These are phyloP conservation scores for Dastarcus helophoroides DNA, from an alignment of 2,888 invertebrate genomes.

Conservation along the genomic window DNA sequence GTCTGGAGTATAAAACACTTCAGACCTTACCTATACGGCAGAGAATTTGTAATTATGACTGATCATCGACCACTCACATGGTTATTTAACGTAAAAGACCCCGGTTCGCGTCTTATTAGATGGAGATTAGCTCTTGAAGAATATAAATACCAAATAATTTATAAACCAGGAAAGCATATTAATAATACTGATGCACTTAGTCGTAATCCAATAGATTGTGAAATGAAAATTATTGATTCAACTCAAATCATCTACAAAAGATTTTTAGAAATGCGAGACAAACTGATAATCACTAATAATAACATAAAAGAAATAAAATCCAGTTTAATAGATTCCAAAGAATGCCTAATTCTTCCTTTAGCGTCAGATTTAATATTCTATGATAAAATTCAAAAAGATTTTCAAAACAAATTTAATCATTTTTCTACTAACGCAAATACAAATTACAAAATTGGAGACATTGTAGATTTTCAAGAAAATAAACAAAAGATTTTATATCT, in stretches of 20 bases:
- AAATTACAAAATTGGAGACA: background rate
- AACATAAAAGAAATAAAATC: slow-evolving; percentile 2
- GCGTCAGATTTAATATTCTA: slow-evolving; percentile 1
- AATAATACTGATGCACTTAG: slow-evolving; percentile 18
- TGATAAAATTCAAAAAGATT: background rate
- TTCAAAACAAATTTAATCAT: too few species aligned
- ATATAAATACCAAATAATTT: slow-evolving; percentile 23
- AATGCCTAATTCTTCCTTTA: background rate
- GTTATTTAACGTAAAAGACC: slow-evolving; percentile 25
- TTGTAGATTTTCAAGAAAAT: background rate
- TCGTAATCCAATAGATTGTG: slow-evolving; percentile 10
- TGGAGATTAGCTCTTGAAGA: slow-evolving; percentile 26
- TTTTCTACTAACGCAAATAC: too few species aligned
- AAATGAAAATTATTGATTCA: too few species aligned
- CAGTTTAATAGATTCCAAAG: background rate
- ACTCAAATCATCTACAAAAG: too few species aligned
- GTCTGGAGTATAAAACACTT: slow-evolving; percentile 28
- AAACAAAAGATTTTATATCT: slow-evolving; percentile 2
- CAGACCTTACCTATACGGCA: slow-evolving; percentile 29
- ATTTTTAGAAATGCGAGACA: too few species aligned
- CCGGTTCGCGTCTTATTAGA: slow-evolving; percentile 20
- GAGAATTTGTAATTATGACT: slow-evolving; percentile 26
- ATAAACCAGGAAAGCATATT: slow-evolving; percentile 23
- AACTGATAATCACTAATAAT: background rate
- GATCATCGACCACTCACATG: slow-evolving; percentile 29